phyloP scores from a whole-genome alignment of 2,888 invertebrate species.

The Dione vanillae region DNA sequence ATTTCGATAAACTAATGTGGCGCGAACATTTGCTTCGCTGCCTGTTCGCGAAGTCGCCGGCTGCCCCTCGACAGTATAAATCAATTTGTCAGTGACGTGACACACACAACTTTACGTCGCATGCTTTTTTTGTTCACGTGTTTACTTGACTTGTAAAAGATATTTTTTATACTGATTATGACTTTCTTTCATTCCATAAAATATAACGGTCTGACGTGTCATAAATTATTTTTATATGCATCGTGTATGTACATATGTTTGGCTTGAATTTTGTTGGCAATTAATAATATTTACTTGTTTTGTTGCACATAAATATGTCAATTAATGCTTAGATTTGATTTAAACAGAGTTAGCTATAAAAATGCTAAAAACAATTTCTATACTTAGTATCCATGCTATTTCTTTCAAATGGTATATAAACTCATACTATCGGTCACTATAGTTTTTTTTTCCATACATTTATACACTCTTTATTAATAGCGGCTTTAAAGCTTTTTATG shows the following conservation, averaged over 20 bases:
- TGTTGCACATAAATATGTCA: background rate
- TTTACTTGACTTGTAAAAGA: constrained; percentile 34
- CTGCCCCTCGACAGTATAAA: constrained; percentile 71
- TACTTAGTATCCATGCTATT: no score
- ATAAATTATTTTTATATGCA: constrained; percentile 29
- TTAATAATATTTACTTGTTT: constrained; percentile 2
- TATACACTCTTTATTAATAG: no score
- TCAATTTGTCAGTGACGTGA: constrained; percentile 80
- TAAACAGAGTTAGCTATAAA: no score
- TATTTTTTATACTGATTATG: constrained; percentile 33
- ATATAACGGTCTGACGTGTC: constrained; percentile 27
- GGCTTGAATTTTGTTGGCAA: background rate
- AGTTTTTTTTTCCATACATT: no score
- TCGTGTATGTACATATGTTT: background rate
- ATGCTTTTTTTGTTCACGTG: constrained; percentile 41
- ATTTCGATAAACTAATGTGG: constrained; percentile 26
- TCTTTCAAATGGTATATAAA: no score
- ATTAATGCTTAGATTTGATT: no score
- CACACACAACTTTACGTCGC: constrained; percentile 53
- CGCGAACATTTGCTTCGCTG: constrained; percentile 50
- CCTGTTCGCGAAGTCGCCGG: constrained; percentile 61
- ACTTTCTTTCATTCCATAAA: constrained; percentile 33
- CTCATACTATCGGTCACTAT: no score
- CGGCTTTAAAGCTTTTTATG: no score
- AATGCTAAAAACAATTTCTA: no score